phyloP scores from a whole-genome alignment of 2,113 vertebrate species.

The Morone chrysops region DNA sequence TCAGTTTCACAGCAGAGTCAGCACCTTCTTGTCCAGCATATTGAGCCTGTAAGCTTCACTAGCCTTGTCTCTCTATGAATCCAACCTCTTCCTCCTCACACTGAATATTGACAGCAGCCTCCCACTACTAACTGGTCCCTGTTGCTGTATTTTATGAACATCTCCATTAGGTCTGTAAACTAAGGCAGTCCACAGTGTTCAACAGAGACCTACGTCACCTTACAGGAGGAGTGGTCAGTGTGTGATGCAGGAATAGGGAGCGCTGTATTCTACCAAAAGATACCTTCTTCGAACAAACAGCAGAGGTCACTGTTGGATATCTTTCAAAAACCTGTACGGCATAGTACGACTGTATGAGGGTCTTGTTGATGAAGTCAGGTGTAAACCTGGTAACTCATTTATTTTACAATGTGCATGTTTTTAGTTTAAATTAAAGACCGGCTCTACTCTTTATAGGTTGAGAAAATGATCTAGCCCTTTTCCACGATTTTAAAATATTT shows the following conservation, averaged over 20 bases:
- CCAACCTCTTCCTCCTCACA: neutral
- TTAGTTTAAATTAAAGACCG: neutral
- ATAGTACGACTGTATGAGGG: no score
- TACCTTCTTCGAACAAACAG: conserved; percentile 35
- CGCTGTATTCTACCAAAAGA: neutral
- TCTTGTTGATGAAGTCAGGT: neutral
- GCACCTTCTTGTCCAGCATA: neutral
- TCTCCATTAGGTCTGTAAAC: neutral
- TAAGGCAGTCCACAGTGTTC: neutral
- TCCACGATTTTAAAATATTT: neutral
- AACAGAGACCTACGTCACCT: neutral
- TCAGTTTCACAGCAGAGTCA: neutral
- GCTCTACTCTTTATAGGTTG: neutral
- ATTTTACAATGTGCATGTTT: neutral
- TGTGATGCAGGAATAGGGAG: neutral
- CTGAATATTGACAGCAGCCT: neutral
- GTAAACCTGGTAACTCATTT: neutral
- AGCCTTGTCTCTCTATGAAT: no score
- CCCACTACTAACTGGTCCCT: neutral
- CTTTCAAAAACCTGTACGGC: conserved; percentile 8
- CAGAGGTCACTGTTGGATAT: conserved; percentile 76
- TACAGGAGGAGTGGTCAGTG: neutral
- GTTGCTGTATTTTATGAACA: neutral
- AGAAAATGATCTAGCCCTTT: neutral
- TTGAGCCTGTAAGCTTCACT: neutral